Conservation (phyloP, 2,113 vertebrate species). For the Rhadina sibilatrix region DNA sequence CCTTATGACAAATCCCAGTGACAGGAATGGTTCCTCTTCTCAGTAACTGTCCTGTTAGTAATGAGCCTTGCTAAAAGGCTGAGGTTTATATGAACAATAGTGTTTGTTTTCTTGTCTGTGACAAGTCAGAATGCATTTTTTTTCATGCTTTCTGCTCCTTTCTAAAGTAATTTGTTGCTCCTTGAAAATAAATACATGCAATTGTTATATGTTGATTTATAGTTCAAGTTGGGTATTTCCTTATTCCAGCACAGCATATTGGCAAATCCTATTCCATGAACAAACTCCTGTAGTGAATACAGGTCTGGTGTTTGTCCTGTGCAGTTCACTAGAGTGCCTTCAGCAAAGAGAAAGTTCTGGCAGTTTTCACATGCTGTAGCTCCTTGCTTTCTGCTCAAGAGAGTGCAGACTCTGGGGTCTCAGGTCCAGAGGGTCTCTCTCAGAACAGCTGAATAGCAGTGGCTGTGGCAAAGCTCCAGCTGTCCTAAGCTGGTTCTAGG, state of each 20-base stretch:
- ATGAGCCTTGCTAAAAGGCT: not conserved
- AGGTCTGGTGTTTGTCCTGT: not conserved
- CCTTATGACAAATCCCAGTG: not conserved
- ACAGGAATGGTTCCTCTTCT: not conserved
- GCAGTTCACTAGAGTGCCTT: not conserved
- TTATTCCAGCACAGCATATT: not conserved
- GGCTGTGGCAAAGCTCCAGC: not conserved
- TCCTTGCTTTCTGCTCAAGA: not conserved
- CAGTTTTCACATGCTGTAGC: not conserved
- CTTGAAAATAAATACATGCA: not conserved
- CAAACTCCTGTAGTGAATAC: not conserved
- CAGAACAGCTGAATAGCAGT: not conserved
- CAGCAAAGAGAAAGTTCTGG: not conserved
- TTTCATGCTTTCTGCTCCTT: not conserved
- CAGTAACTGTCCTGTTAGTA: not conserved
- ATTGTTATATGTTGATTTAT: not conserved
- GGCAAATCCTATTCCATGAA: not conserved
- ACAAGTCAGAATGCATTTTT: not conserved
- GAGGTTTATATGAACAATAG: not conserved
- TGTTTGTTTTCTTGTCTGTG: not conserved
- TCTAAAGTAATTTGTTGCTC: not conserved
- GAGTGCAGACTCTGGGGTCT: not conserved
- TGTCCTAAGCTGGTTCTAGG: not conserved
- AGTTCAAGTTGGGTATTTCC: not conserved
- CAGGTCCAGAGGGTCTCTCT: not conserved